Conservation (phyloP, 2,113 vertebrate species). For the Mionectes macconnelli region DNA sequence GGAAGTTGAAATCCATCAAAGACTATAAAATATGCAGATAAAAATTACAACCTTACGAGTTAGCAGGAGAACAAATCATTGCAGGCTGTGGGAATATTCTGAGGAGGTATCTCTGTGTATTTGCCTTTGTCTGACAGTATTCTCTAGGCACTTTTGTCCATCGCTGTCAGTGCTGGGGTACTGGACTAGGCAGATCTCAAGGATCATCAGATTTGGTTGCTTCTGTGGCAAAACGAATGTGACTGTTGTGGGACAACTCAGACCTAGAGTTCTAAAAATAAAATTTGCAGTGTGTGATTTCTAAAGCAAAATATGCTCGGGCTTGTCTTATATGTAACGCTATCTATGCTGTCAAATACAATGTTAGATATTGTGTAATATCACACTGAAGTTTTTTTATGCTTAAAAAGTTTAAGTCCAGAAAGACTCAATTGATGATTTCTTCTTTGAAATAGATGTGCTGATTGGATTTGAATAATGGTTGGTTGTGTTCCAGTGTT, state of each 20-base stretch:
- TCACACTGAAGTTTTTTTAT: neutral
- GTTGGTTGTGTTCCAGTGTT: neutral
- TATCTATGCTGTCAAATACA: neutral
- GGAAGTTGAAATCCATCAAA: neutral
- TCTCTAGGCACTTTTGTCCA: neutral
- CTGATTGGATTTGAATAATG: neutral
- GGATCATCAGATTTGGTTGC: neutral
- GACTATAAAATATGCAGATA: neutral
- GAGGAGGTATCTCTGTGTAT: neutral
- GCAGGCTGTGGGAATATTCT: neutral
- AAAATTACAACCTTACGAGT: neutral
- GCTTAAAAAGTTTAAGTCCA: neutral
- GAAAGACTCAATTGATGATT: neutral
- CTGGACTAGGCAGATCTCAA: neutral
- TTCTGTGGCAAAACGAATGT: neutral
- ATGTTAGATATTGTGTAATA: neutral
- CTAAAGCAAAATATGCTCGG: neutral
- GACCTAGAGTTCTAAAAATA: neutral
- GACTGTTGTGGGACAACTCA: neutral
- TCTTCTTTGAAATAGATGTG: neutral
- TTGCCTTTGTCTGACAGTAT: neutral
- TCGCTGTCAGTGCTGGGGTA: neutral
- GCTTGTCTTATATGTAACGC: neutral
- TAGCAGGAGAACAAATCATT: neutral
- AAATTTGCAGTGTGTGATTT: neutral